Percentiles rank a stretch among this genome's conserved stretches.
These are phyloP conservation scores for Cosmia pyralina DNA, from an alignment of 2,888 invertebrate genomes.

Conservation along the genomic window DNA sequence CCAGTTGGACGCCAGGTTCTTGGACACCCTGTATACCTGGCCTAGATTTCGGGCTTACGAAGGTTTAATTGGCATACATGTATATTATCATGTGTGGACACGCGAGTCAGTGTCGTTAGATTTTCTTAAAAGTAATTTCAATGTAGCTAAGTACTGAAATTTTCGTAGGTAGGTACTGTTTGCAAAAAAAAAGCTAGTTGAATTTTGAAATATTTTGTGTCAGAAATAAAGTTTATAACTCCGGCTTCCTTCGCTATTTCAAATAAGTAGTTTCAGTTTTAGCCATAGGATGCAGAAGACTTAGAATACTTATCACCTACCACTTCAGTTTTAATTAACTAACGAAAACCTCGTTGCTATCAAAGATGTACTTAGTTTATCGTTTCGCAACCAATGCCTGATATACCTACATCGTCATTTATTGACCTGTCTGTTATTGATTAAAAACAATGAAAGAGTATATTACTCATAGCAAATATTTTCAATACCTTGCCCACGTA, in stretches of 20 bases:
- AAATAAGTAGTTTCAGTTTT: background rate
- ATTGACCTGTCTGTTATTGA: conserved; percentile 3
- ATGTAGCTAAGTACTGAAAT: background rate
- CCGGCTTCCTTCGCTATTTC: background rate
- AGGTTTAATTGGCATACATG: background rate
- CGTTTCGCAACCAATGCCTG: conserved; percentile 15
- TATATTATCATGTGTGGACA: background rate
- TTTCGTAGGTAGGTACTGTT: background rate
- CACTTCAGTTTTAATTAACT: background rate
- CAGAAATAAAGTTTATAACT: background rate
- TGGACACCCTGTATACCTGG: no score
- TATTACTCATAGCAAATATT: conserved; percentile 18
- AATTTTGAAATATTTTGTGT: background rate
- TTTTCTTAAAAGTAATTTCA: background rate
- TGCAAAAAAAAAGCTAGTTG: background rate
- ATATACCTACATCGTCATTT: conserved; percentile 12
- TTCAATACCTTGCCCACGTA: background rate
- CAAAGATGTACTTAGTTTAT: conserved; percentile 1
- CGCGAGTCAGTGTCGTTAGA: background rate
- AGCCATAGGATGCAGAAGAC: background rate
- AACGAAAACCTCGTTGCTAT: background rate
- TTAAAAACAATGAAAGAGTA: conserved; percentile 5
- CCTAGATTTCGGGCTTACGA: background rate
- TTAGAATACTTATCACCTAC: background rate
- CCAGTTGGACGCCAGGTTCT: no score